phyloP scores from a whole-genome alignment of 2,113 vertebrate species.

The Heterocephalus glaber region DNA sequence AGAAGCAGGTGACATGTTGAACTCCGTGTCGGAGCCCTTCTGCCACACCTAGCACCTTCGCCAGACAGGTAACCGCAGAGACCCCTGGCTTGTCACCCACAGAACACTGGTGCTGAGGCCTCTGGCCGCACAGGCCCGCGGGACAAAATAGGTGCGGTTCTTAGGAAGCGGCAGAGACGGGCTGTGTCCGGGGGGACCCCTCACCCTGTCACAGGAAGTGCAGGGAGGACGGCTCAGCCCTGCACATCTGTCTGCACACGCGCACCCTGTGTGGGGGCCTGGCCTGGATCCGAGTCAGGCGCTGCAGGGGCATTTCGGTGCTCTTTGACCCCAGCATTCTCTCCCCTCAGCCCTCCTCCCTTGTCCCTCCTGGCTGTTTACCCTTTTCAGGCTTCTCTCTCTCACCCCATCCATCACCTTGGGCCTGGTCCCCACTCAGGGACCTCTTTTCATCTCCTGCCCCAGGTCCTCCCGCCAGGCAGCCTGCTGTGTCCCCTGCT shows the following conservation, averaged over 20 bases:
- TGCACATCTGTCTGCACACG: background rate
- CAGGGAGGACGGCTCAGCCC: background rate
- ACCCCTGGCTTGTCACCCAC: background rate
- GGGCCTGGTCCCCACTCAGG: slow-evolving; percentile 56
- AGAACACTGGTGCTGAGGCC: background rate
- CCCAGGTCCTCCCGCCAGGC: background rate
- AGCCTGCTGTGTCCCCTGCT: background rate
- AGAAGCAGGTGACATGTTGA: background rate
- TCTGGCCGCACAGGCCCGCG: background rate
- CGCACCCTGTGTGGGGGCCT: background rate
- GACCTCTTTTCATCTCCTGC: slow-evolving; percentile 63
- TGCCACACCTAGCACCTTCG: background rate
- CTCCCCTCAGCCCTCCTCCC: slow-evolving; percentile 33
- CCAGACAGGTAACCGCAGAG: background rate
- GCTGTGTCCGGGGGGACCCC: background rate
- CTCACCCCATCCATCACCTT: slow-evolving; percentile 74
- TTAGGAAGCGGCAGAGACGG: background rate
- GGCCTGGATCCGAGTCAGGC: slow-evolving; percentile 38
- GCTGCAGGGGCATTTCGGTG: slow-evolving; percentile 44
- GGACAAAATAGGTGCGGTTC: background rate
- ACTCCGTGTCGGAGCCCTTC: background rate
- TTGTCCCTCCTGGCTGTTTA: slow-evolving; percentile 66
- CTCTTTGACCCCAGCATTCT: slow-evolving; percentile 76
- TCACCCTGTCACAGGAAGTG: rapidly evolving
- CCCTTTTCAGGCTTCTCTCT: slow-evolving; percentile 69